Percentiles rank a stretch among this genome's conserved stretches.
These are phyloP conservation scores for Trachymyrmex septentrionalis DNA, from an alignment of 1,140 invertebrate genomes.

Conservation along the genomic window DNA sequence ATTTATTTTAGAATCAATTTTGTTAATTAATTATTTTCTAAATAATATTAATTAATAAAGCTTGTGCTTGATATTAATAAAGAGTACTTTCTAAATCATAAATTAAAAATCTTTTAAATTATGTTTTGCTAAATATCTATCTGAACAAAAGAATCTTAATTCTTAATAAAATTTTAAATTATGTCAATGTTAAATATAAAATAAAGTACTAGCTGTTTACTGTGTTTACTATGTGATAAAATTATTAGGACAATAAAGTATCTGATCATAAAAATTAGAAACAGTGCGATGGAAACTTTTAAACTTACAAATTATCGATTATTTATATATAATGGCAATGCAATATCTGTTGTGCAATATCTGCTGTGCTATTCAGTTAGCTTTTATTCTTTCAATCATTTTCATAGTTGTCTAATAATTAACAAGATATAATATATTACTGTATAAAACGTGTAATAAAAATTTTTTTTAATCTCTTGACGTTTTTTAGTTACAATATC, in stretches of 20 bases:
- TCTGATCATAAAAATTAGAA: conserved; percentile 11
- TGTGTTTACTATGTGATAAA: not conserved
- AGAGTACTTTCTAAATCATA: not conserved
- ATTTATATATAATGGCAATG: conserved; percentile 6
- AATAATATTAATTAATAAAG: not conserved
- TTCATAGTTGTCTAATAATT: not conserved
- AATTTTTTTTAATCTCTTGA: not conserved
- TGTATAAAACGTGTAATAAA: not conserved
- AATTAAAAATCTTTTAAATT: conserved; percentile 8
- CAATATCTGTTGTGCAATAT: not conserved
- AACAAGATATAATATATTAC: conserved; percentile 3
- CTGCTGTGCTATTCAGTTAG: not conserved
- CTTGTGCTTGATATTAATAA: not conserved
- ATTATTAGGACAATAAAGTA: conserved; percentile 4
- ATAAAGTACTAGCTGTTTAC: not conserved
- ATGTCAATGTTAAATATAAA: not conserved
- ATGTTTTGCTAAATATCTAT: not conserved
- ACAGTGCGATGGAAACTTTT: not conserved
- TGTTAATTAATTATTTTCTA: not conserved
- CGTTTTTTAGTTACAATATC: not conserved
- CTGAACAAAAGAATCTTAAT: not conserved
- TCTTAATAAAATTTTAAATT: conserved; percentile 5
- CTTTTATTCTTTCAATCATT: not conserved
- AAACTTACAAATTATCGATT: conserved; percentile 16
- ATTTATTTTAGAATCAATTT: not conserved